phyloP scores from a whole-genome alignment of 2,888 invertebrate species.

The Platycheirus rosarum region DNA sequence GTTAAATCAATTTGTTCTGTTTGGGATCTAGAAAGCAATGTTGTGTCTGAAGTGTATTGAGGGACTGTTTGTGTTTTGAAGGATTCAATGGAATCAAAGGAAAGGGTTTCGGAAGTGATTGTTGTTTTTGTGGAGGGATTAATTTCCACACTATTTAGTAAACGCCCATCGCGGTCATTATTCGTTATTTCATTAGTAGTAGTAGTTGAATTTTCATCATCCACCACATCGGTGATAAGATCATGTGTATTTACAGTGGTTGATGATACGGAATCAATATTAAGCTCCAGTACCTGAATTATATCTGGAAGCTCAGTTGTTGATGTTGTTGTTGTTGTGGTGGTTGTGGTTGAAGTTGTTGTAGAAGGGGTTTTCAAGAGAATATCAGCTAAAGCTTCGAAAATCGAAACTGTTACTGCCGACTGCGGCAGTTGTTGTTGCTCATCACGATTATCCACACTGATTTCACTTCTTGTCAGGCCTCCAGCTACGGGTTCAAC shows the following conservation, averaged over 20 bases:
- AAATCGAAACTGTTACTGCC: slow-evolving; percentile 84
- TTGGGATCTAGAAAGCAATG: slow-evolving; percentile 43
- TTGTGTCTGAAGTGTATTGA: slow-evolving; percentile 38
- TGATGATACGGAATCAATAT: slow-evolving; percentile 55
- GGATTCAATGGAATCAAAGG: slow-evolving; percentile 18
- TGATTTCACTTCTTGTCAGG: slow-evolving; percentile 80
- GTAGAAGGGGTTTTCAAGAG: slow-evolving; percentile 79
- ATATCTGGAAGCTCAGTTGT: slow-evolving; percentile 75
- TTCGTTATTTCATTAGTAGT: slow-evolving; percentile 75
- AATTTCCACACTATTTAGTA: slow-evolving; percentile 69
- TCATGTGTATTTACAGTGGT: slow-evolving; percentile 74
- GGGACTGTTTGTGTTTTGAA: slow-evolving; percentile 48
- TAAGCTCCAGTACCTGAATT: slow-evolving; percentile 75
- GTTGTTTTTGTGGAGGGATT: slow-evolving; percentile 53
- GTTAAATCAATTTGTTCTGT: slow-evolving; percentile 54
- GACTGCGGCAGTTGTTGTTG: slow-evolving; percentile 34
- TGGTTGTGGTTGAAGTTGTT: slow-evolving; percentile 74
- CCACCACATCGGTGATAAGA: slow-evolving; percentile 64
- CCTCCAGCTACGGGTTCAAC: slow-evolving; percentile 76
- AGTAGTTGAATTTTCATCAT: slow-evolving; percentile 75
- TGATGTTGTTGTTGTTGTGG: slow-evolving; percentile 75
- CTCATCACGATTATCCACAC: slow-evolving; percentile 83
- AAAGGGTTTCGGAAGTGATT: slow-evolving; percentile 15
- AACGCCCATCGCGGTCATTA: slow-evolving; percentile 70
- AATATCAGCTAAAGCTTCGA: slow-evolving; percentile 85